A percentile compares a stretch with the other conserved stretches of the same genome.
Conservation (phyloP, 2,888 invertebrate genomes). For the Volucella inflata region DNA sequence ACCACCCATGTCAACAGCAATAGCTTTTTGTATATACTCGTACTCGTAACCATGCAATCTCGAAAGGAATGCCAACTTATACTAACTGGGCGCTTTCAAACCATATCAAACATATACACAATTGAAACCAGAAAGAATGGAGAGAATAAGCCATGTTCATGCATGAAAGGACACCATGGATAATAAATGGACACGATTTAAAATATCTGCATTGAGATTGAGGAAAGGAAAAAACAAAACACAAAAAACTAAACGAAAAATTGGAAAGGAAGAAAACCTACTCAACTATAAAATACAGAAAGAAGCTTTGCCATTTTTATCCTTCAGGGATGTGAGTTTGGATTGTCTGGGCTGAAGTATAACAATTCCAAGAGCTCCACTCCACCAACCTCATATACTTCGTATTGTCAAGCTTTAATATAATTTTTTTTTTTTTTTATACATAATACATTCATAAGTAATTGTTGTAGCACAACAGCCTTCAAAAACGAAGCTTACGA, state of each 20-base stretch:
- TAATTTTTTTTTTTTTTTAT: too few relatives aligned
- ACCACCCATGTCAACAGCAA: constrained; percentile 31
- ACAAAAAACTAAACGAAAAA: too few relatives aligned
- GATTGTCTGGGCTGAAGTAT: too few relatives aligned
- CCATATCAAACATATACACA: background rate
- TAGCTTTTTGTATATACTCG: background rate
- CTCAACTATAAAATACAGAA: background rate
- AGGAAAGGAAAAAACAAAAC: background rate
- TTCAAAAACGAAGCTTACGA: too few relatives aligned
- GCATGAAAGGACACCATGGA: constrained; percentile 18
- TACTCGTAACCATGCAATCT: background rate
- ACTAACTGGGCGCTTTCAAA: too few relatives aligned
- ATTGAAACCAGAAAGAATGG: background rate
- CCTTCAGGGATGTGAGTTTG: too few relatives aligned
- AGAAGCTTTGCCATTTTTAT: too few relatives aligned
- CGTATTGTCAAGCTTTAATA: too few relatives aligned
- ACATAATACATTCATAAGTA: too few relatives aligned
- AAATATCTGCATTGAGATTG: constrained; percentile 30
- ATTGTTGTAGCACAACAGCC: too few relatives aligned
- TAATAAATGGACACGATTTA: constrained; percentile 40
- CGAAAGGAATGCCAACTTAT: constrained; percentile 19
- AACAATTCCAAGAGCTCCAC: too few relatives aligned
- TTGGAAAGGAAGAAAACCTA: background rate
- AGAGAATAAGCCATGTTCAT: constrained; percentile 9
- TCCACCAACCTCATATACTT: too few relatives aligned